phyloP scores from a whole-genome alignment of 2,113 vertebrate genomes.

The Phoenicopterus ruber region DNA sequence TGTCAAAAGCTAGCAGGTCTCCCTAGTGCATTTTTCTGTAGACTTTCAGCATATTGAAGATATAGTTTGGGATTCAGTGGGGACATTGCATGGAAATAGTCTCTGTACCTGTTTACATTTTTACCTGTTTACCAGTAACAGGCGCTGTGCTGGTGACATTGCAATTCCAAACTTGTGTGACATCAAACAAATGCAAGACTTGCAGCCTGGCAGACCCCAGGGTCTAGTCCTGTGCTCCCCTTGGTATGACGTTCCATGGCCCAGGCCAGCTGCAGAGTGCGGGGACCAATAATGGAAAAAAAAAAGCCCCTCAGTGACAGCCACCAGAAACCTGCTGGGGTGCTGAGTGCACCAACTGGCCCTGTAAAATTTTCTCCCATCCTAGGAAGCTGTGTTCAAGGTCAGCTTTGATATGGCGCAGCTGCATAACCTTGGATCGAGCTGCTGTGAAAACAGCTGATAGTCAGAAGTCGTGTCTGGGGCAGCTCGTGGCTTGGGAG shows the following conservation, averaged over 20 bases:
- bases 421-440: not conserved
- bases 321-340: not conserved
- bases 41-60: not conserved
- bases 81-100: not conserved
- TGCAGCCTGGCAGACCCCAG: not conserved
- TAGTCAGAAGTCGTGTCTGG: not conserved
- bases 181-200: not conserved
- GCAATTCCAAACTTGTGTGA: not conserved
- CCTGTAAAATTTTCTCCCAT: not conserved
- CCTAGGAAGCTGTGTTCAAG: not conserved
- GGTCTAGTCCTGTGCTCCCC: not conserved
- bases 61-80: not conserved
- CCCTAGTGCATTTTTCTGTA: not conserved
- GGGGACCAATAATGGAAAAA: not conserved
- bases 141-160: not conserved
- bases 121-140: not conserved
- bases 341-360: accelerated
- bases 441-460: not conserved
- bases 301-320: not conserved
- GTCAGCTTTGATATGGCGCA: not conserved
- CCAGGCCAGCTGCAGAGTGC: not conserved
- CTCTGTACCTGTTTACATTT: not conserved
- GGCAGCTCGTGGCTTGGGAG: not conserved
- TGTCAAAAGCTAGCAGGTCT: not conserved
- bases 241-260: too few relatives aligned